Evolutionary conservation across 1,140 invertebrate species (phyloP), one percentile per base, ranked within the genome.

Genomic region (Hypsibius dujardini): DNA sequence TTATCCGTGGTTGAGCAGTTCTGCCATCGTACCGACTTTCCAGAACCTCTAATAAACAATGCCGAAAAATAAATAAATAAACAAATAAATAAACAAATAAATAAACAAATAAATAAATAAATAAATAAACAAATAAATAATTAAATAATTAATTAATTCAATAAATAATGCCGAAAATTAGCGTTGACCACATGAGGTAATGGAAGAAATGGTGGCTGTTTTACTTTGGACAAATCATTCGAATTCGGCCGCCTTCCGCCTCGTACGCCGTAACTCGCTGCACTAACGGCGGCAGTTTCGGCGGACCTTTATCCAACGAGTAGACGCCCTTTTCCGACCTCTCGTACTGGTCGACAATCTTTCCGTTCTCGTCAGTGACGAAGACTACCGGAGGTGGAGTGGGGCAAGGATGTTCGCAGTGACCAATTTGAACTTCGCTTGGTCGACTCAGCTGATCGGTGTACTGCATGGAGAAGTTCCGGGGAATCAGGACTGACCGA

Each of bases 1-100:
- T 67, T 67, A 42, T 14, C 62, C 7, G 62, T 67, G 3, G 62
- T 67, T 12, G 62, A 67, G 42, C 62, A 67, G 42, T 67, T 67
- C 62, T 67, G 62, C 62, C 62, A 67, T 42, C 62, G 7, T 14
- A 67, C 62, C 7, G 62, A 67, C 62, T 67, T 67, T 42, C 45
- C 45, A 14, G 62, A 12, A 42, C 62, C 62, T 42, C 62, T 67
- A 42, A 7, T n/a, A n/a, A n/a, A n/a, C n/a, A n/a, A n/a, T n/a
- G n/a, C n/a, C n/a, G n/a, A n/a, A n/a, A n/a, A n/a, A n/a, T n/a
- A n/a, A n/a, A n/a, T n/a, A n/a, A n/a, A n/a, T n/a, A n/a, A n/a
- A n/a, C n/a, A n/a, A n/a, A n/a, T n/a, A n/a, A n/a, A n/a, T n/a
- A n/a, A n/a, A n/a, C n/a, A n/a, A n/a, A n/a, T n/a, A n/a, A 56